Conservation (phyloP, 2,888 invertebrate genomes). For the Xestia xanthographa region DNA sequence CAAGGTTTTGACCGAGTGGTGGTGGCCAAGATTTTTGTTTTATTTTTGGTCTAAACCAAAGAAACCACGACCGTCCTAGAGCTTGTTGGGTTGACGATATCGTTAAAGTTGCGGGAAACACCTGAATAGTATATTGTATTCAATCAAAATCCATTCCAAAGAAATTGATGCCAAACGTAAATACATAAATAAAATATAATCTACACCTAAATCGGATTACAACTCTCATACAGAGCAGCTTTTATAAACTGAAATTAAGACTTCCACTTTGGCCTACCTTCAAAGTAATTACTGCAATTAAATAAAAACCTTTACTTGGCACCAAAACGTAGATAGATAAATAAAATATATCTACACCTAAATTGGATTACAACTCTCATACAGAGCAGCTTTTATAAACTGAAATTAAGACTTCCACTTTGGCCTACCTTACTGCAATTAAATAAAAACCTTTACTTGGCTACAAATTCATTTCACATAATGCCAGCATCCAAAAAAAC, state of each 20-base stretch:
- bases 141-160: not conserved
- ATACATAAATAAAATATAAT: not conserved
- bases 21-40: too few relatives aligned
- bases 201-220: not conserved
- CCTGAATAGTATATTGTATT: not conserved
- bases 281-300: not conserved
- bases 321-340: too few relatives aligned
- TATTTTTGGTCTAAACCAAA: too few relatives aligned
- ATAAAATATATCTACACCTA: too few relatives aligned
- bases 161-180: not conserved
- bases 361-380: too few relatives aligned
- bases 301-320: not conserved
- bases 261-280: not conserved
- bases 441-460: not conserved
- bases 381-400: too few relatives aligned
- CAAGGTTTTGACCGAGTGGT: too few relatives aligned
- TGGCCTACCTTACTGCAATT: not conserved
- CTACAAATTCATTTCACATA: conserved; percentile 6
- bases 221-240: not conserved
- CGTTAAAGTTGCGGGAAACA: too few relatives aligned
- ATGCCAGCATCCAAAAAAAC: conserved; percentile 13
- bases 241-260: conserved; percentile 2
- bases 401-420: not conserved
- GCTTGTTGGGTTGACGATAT: too few relatives aligned
- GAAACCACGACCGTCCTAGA: too few relatives aligned